Evolutionary conservation across 2,797 vertebrate genomes (phyloP).

Genomic region (Malacoraja senta): DNA sequence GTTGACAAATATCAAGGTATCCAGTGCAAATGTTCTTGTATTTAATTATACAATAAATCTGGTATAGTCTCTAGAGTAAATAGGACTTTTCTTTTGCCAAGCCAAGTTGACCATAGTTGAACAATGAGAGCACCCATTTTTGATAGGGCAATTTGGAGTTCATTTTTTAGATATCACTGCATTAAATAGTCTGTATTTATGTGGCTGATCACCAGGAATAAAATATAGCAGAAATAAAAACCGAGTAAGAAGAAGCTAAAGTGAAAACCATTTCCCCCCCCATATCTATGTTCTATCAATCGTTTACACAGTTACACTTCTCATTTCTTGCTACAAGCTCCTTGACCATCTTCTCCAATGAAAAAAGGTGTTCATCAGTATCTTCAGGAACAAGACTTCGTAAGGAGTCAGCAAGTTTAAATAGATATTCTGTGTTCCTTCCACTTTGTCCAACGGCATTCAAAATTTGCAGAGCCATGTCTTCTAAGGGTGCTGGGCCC

Average conservation of each 20-base stretch:
- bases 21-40: background rate
- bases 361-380: conserved; percentile 82
- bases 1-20: background rate
- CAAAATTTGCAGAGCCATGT: conserved; percentile 85
- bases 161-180: background rate
- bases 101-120: too few relatives aligned
- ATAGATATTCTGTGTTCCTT: conserved; percentile 86
- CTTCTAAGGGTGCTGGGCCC: conserved; percentile 87
- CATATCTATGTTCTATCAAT: background rate
- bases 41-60: background rate
- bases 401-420: conserved; percentile 83
- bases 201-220: background rate
- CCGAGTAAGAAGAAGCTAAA: background rate
- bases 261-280: background rate
- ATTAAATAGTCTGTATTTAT: background rate
- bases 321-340: conserved; percentile 58
- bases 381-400: conserved; percentile 82
- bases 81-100: background rate
- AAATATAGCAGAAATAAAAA: conserved; percentile 9
- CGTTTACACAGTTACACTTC: conserved; percentile 47
- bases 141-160: background rate
- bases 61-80: background rate
- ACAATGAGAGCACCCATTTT: background rate
- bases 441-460: conserved; percentile 80
- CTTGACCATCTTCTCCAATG: conserved; percentile 79